Evolutionary conservation across 1,140 invertebrate genomes (phyloP), one percentile per base, ranked within the genome.

Genomic region (Hylaeus anthracinus): DNA sequence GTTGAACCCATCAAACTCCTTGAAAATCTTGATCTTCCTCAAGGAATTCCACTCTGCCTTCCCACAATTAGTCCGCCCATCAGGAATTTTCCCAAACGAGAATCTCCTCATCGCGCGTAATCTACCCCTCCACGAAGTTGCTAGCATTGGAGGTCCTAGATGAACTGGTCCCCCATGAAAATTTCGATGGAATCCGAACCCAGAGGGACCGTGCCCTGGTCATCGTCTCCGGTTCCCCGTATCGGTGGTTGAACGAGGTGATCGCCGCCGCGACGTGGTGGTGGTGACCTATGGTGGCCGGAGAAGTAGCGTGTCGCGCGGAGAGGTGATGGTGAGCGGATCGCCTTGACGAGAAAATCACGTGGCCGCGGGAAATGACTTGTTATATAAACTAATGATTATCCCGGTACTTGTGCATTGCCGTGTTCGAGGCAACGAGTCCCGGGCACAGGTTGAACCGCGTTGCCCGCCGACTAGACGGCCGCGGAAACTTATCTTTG

Each of bases 351-450:
- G 86, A 90, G 89, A 90, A 91, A 92, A 92, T 93, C 92, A 92
- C 91, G 92, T 93, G 91, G 89, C 87, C 84, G 89, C 90, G 91
- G 90, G 90, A 93, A 93, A 93, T 93, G 90, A 93, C 92, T 92
- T 86, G 92, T 93, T 93, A 93, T 91, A 92, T 92, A 93, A 93
- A 93, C 90, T 90, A 91, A 91, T 91, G 87, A 92, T 92, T 92
- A 92, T 89, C 88, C 86, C 65, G 72, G 72, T 79, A 73, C 85
- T 80, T 71, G 84, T 26, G 69, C 71, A 79, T 83, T 79, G 66
- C 81, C 74, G 83, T 83, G 86, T 89, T 82, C 79, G 77, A 87
- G 84, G 75, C 72, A 81, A 83, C 72, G 82, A 74, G 80, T 69
- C 41, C 45, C 70, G 53, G 60, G 61, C 78, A 65, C 81, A 82